Base-by-base conservation (phyloP, 2,888 invertebrate genomes). In the Dryobotodes eremita region DNA sequence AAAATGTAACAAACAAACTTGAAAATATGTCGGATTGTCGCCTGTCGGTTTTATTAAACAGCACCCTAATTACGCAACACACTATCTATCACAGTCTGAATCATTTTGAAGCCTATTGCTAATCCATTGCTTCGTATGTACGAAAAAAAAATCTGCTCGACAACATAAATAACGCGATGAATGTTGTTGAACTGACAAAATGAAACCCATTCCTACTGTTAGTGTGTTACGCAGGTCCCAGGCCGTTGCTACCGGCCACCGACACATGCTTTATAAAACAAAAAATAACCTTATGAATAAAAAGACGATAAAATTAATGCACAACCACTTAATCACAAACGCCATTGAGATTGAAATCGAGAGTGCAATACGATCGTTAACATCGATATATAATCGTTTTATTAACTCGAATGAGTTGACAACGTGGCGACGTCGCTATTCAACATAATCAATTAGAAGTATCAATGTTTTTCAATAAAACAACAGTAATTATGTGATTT, bases 271-370 rank as follows among this genome's bases (percentile, higher is more conserved):
- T 36, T 36, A 64, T 46, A 23, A 36, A 36, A 48, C 46, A 48
- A 53, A 17, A n/a, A n/a, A 31, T 26, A 53, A 46, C 1, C 11
- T 71, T 5, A 70, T 79, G 23, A 79, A 72, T 79, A 64, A 69
- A 82, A 72, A 26, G 0, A 26, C 46, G 57, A 61, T 76, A 71
- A 61, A 53, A 82, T 77, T 59, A 73, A 73, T 50, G 53, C 69
- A 66, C 2, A 26, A 15, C 15, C 15, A 48, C 65, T 70, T 50
- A 53, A 81, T 75, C 36, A 81, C 57, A 31, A 23, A 23, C 26
- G 17, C 1, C n/a, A 48, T 42, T 26, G 4, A 64, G 71, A 82
- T 59, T 83, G 71, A 79, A 83, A 83, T 83, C 83, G 75, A 83
- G 83, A 83, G 64, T 36, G 64, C 59, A 48, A 75, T 68, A 78